phyloP scores from a whole-genome alignment of 2,888 invertebrate genomes.

The Orchestes rusci region DNA sequence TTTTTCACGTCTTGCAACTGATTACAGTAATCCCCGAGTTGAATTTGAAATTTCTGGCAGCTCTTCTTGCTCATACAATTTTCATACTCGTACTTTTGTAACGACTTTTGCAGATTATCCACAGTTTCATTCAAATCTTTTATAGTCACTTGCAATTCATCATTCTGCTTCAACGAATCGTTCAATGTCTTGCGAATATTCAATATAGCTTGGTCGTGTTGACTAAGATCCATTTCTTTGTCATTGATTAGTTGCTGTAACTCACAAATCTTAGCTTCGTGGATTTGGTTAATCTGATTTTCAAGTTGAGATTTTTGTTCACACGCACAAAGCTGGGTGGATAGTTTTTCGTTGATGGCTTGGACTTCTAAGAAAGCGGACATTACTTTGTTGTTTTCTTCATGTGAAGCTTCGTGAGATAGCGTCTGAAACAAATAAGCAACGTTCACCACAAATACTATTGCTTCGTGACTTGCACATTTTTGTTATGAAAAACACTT shows the following conservation, averaged over 20 bases:
- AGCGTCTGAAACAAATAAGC: constrained; percentile 31
- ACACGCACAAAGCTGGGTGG: constrained; percentile 29
- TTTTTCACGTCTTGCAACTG: constrained; percentile 31
- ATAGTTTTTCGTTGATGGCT: constrained; percentile 30
- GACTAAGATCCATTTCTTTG: constrained; percentile 32
- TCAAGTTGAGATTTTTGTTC: constrained; percentile 32
- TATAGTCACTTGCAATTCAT: constrained; percentile 31
- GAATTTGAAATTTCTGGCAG: constrained; percentile 24
- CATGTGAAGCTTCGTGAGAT: constrained; percentile 32
- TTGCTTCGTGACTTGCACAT: too few relatives aligned
- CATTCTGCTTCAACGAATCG: constrained; percentile 38
- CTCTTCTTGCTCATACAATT: constrained; percentile 26
- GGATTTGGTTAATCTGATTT: constrained; percentile 32
- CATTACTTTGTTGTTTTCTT: constrained; percentile 31
- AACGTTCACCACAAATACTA: too few relatives aligned
- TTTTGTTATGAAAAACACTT: too few relatives aligned
- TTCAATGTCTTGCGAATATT: constrained; percentile 39
- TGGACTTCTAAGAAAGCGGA: constrained; percentile 31
- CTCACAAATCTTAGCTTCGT: constrained; percentile 35
- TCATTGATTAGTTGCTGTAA: constrained; percentile 33
- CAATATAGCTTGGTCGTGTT: constrained; percentile 35
- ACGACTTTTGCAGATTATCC: constrained; percentile 26
- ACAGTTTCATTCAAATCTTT: constrained; percentile 29
- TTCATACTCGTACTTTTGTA: constrained; percentile 27
- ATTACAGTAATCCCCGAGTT: constrained; percentile 28